These are phyloP conservation scores for Dascyllus trimaculatus DNA, from an alignment of 2,113 vertebrate genomes.

Conservation along the genomic window DNA sequence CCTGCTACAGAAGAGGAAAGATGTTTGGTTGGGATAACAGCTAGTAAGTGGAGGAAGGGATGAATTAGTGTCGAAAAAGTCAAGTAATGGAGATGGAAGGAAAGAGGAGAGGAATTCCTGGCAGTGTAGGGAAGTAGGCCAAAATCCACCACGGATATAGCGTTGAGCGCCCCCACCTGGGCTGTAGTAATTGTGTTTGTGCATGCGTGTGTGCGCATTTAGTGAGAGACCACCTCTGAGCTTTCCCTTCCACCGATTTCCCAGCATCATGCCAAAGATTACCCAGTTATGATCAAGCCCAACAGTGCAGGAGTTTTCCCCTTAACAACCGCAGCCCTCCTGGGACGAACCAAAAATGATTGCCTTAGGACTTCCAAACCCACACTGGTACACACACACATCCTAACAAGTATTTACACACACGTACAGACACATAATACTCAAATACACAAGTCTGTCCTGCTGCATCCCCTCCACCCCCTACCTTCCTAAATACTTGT, in stretches of 20 bases:
- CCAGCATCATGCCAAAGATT: conserved; percentile 77
- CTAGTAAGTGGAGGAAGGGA: conserved; percentile 10
- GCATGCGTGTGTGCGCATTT: conserved; percentile 39
- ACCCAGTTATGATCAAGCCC: conserved; percentile 72
- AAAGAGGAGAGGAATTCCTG: conserved; percentile 71
- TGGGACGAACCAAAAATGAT: conserved; percentile 68
- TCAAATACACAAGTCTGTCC: conserved; percentile 52
- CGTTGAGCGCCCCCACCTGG: conserved; percentile 75
- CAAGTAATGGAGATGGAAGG: conserved; percentile 9
- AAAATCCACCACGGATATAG: conserved; percentile 70
- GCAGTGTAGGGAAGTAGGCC: conserved; percentile 68
- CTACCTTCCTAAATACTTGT: conserved; percentile 36
- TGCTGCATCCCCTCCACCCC: conserved; percentile 43
- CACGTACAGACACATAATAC: conserved; percentile 10
- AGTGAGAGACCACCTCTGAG: conserved; percentile 83
- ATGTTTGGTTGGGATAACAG: background rate
- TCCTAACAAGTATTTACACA: conserved; percentile 46
- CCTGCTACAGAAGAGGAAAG: background rate
- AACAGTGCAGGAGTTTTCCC: conserved; percentile 70
- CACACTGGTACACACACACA: conserved; percentile 44
- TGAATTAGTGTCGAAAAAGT: conserved; percentile 6
- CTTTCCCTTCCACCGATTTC: conserved; percentile 78
- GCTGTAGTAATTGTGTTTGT: conserved; percentile 46
- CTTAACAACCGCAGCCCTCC: conserved; percentile 65
- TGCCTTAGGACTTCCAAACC: conserved; percentile 66